Evolutionary conservation across 2,888 invertebrate genomes (phyloP), one percentile per base, ranked within the genome.

Genomic region (Drosophila diplacantha): DNA sequence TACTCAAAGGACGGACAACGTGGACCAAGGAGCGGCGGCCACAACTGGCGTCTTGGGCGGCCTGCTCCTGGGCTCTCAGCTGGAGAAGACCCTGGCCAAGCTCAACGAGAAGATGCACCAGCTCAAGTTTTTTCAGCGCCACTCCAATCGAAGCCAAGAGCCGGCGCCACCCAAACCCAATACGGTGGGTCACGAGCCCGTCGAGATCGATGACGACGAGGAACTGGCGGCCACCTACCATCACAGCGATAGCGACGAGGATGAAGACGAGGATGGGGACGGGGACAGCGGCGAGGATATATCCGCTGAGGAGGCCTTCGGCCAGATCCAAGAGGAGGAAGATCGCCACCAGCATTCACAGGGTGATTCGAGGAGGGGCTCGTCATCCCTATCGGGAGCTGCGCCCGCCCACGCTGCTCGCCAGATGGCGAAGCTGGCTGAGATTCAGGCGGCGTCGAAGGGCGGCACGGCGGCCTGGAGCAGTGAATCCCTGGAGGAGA

Each of bases 61-160:
- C 18, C 41, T 61, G n/a, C 59, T 51, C 3, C 43, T 64, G 29
- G 51, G 73, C 11, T 67, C 59, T 0, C 83, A 82, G 14, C 52
- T 84, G 9, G 84, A 83, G 34, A 79, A 73, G 12, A 85, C 86
- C 3, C 60, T 85, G 18, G 71, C 78, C 26, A 86, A 83, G 52
- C 70, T 87, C 5, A 86, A 86, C 24, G 85, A 82, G 34, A 84
- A 84, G 46, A 72, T 86, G 72, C 84, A 82, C 5, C 76, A 84
- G 39, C 74, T 86, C 7, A 85, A 85, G 69, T 83, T 81, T 38
- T 85, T 86, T 67, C 81, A 76, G 52, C 39, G 62, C 3, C 24
- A 49, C 14, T 14, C 24, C n/a, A 44, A 5, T 3, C 34, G 26
- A 32, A 62, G 14, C 34, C 12, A 11, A 18, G 18, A 12, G 2